A percentile compares a stretch with the other conserved stretches of the same genome.
Conservation (phyloP, 2,888 invertebrate species). For the Gasteruption jaculator region DNA sequence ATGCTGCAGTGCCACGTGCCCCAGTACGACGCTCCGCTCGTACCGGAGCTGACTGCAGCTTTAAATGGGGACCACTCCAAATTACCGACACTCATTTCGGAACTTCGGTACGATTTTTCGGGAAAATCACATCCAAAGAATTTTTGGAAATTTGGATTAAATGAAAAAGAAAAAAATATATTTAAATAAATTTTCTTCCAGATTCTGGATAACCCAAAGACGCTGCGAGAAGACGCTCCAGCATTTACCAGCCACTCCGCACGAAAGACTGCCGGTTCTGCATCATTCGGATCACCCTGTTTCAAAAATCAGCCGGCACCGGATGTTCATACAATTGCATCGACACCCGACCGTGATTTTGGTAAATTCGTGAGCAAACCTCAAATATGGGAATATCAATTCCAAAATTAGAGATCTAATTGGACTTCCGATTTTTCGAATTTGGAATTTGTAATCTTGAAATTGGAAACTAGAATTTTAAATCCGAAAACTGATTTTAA, state of each 20-base stretch:
- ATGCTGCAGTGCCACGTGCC: constrained; percentile 88
- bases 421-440: neutral
- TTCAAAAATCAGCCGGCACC: constrained; percentile 69
- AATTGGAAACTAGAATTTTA: too few species aligned
- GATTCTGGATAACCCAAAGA: constrained; percentile 87
- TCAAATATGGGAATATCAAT: too few species aligned
- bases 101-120: constrained; percentile 55
- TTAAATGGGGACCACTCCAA: constrained; percentile 71
- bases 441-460: neutral
- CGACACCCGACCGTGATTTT: constrained; percentile 82
- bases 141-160: too few species aligned
- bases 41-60: constrained; percentile 76
- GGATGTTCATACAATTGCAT: constrained; percentile 79
- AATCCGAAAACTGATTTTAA: too few species aligned
- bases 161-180: neutral
- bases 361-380: constrained; percentile 59
- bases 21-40: constrained; percentile 76
- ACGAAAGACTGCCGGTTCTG: constrained; percentile 79
- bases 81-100: constrained; percentile 65
- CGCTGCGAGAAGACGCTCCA: constrained; percentile 93
- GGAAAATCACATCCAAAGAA: neutral
- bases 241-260: constrained; percentile 84
- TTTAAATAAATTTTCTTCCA: constrained; percentile 36
- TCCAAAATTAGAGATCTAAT: too few species aligned
- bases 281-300: constrained; percentile 76